Percentiles rank a stretch among this genome's conserved stretches.
Conservation (phyloP, 2,113 vertebrate genomes). For the Oncorhynchus nerka region DNA sequence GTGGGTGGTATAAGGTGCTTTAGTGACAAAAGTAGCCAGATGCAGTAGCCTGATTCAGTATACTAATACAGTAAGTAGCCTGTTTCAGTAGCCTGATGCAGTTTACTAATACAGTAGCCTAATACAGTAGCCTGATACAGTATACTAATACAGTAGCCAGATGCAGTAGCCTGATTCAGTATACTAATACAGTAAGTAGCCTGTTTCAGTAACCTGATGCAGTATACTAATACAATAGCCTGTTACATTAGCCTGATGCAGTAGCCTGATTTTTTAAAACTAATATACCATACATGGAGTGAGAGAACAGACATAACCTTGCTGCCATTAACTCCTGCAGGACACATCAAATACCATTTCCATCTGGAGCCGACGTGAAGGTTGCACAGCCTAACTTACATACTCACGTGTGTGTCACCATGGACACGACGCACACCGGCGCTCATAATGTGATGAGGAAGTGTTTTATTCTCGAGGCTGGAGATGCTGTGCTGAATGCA, state of each 20-base stretch:
- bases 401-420: conserved; percentile 4
- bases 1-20: too few relatives aligned
- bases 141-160: too few relatives aligned
- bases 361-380: conserved; percentile 39
- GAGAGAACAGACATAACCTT: not conserved
- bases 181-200: not conserved
- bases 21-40: too few relatives aligned
- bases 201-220: not conserved
- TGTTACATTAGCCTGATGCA: too few relatives aligned
- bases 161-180: too few relatives aligned
- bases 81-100: too few relatives aligned
- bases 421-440: conserved; percentile 15
- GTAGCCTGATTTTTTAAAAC: not conserved
- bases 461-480: conserved; percentile 17
- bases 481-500: conserved; percentile 1
- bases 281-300: not conserved
- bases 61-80: too few relatives aligned
- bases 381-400: conserved; percentile 28
- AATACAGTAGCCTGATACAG: fast-evolving
- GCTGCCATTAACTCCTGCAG: not conserved
- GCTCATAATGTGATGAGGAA: conserved; percentile 37
- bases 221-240: too few relatives aligned
- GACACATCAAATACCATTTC: conserved; percentile 47
- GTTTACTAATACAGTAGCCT: too few relatives aligned
- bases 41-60: too few relatives aligned